Evolutionary conservation across 1,140 invertebrate species (phyloP).

Genomic region (Saxidomus purpurata): DNA sequence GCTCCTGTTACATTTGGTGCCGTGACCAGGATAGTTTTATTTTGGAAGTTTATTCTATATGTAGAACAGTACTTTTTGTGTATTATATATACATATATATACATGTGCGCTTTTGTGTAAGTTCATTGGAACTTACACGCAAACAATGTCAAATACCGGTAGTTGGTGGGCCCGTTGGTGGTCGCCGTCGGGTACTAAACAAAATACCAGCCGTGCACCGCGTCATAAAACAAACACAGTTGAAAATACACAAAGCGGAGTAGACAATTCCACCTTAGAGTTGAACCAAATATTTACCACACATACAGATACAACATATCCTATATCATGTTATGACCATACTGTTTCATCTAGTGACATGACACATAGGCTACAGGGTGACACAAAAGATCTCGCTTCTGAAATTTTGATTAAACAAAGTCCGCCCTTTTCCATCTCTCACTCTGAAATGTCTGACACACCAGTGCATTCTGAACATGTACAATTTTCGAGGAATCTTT

Average conservation of each 20-base stretch:
- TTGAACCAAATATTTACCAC: not conserved
- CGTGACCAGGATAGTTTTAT: not conserved
- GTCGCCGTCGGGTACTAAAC: not conserved
- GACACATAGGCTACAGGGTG: not conserved
- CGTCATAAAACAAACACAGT: not conserved
- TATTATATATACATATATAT: not conserved
- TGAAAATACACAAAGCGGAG: not conserved
- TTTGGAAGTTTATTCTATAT: slow-evolving; percentile 4
- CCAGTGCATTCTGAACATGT: not conserved
- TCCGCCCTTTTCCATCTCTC: not conserved
- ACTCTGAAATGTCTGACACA: not conserved
- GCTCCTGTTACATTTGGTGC: slow-evolving; percentile 4
- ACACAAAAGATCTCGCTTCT: not conserved
- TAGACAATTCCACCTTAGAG: not conserved
- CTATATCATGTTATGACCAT: not conserved
- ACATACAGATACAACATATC: slow-evolving; percentile 1
- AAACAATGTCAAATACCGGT: not conserved
- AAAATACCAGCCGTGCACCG: not conserved
- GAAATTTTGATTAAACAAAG: not conserved
- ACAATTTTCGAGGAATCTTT: not conserved
- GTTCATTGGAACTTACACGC: not conserved
- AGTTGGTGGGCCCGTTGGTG: not conserved
- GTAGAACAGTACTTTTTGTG: not conserved
- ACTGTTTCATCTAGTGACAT: not conserved
- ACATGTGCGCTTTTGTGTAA: not conserved